Conservation (phyloP, 1,140 invertebrate species). For the Elysia chlorotica region DNA sequence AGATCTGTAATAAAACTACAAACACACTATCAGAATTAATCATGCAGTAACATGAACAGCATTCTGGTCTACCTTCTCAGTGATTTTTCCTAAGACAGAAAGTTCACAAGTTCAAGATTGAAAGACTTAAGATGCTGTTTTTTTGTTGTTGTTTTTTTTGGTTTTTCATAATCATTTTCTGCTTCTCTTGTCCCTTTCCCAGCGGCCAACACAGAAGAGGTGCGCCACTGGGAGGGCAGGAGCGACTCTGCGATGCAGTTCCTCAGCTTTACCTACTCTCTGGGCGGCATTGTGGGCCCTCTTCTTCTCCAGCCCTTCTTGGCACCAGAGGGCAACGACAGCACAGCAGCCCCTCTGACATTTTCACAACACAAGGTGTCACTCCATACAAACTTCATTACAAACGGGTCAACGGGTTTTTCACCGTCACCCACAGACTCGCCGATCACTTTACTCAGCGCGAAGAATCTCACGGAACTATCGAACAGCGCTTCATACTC, state of each 20-base stretch:
- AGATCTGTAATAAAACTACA: too few relatives aligned
- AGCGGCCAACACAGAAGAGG: slow-evolving; percentile 62
- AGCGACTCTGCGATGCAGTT: slow-evolving; percentile 40
- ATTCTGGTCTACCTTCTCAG: too few relatives aligned
- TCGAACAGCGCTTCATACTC: neutral
- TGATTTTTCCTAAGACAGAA: too few relatives aligned
- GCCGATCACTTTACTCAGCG: neutral
- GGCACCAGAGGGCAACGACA: slow-evolving; percentile 3
- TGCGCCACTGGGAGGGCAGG: slow-evolving; percentile 62
- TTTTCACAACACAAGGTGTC: neutral
- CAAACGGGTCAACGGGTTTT: neutral
- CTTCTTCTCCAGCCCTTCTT: slow-evolving; percentile 38
- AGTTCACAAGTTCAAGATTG: too few relatives aligned
- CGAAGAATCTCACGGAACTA: neutral
- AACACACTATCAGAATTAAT: too few relatives aligned
- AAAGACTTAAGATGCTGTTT: too few relatives aligned
- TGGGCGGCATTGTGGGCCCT: slow-evolving; percentile 39
- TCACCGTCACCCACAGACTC: too few relatives aligned
- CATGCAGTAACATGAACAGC: too few relatives aligned
- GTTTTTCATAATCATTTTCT: too few relatives aligned
- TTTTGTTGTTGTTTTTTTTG: too few relatives aligned
- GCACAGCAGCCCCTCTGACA: neutral
- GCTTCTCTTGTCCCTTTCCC: slow-evolving; percentile 8
- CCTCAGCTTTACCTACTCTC: slow-evolving; percentile 35
- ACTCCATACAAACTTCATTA: neutral